Evolutionary conservation across 2,888 invertebrate species (phyloP).

Genomic region (Eupithecia insigniata): DNA sequence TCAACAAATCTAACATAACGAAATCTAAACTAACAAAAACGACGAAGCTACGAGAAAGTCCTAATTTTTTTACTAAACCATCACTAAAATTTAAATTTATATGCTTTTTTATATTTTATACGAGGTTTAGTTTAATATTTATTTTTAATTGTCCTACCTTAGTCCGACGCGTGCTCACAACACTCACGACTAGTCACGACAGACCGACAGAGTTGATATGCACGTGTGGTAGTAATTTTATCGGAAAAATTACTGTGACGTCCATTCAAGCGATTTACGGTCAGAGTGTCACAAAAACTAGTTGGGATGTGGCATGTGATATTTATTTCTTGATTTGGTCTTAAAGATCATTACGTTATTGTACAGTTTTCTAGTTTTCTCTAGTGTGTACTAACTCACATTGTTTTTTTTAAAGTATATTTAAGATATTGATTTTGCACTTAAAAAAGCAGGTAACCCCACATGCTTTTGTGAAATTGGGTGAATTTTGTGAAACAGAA

Average conservation of each 20-base stretch:
- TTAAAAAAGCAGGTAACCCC: too few species aligned
- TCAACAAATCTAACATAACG: neutral
- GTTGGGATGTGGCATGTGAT: slow-evolving; percentile 1
- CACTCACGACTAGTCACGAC: too few species aligned
- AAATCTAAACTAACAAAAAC: neutral
- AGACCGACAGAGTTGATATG: neutral
- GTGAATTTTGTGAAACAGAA: too few species aligned
- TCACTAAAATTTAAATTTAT: neutral
- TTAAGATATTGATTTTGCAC: too few species aligned
- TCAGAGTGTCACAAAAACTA: neutral
- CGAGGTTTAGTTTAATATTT: neutral
- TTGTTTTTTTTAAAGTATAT: too few species aligned
- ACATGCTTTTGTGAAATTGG: too few species aligned
- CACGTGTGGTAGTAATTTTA: neutral
- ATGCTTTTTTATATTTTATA: neutral
- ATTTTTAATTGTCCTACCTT: neutral
- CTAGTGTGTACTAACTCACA: too few species aligned
- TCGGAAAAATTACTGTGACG: neutral
- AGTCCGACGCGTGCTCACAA: neutral
- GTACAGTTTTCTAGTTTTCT: too few species aligned
- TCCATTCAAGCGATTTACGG: too few species aligned
- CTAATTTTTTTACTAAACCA: too few species aligned
- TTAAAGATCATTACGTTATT: too few species aligned
- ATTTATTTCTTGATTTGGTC: too few species aligned
- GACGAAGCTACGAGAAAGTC: neutral